These are phyloP conservation scores for Tachina lurida DNA, from an alignment of 2,888 invertebrate genomes.

Conservation along the genomic window DNA sequence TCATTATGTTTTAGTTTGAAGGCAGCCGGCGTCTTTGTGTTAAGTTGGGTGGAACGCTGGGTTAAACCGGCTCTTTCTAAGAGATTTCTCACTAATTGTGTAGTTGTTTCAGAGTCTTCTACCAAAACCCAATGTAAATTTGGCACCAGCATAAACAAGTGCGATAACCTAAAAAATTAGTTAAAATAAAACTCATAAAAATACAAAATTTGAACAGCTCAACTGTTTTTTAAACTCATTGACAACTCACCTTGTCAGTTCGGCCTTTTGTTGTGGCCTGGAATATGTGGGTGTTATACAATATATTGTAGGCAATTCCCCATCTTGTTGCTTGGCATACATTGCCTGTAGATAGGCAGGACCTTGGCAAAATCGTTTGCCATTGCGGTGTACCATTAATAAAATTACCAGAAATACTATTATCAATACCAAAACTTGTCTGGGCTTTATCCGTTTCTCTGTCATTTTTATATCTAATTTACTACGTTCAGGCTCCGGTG, in stretches of 20 bases:
- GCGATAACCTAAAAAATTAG: conserved; percentile 87
- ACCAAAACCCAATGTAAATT: conserved; percentile 97
- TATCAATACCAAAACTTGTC: conserved; percentile 80
- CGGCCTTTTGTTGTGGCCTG: conserved; percentile 95
- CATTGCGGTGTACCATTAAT: conserved; percentile 80
- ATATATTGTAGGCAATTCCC: conserved; percentile 88
- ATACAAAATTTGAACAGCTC: background rate
- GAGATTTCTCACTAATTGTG: conserved; percentile 87
- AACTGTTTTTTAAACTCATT: background rate
- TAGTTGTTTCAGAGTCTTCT: conserved; percentile 89
- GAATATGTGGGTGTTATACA: conserved; percentile 96
- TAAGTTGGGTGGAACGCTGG: conserved; percentile 85
- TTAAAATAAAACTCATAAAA: background rate
- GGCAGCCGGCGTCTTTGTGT: conserved; percentile 87
- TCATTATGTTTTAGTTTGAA: conserved; percentile 87
- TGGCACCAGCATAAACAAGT: conserved; percentile 92
- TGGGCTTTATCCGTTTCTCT: conserved; percentile 80
- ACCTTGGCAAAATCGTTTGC: conserved; percentile 78
- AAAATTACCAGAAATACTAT: conserved; percentile 79
- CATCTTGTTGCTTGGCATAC: conserved; percentile 74
- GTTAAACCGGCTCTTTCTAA: conserved; percentile 83
- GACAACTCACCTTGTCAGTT: conserved; percentile 89
- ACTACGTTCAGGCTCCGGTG: background rate
- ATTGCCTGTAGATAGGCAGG: conserved; percentile 78
- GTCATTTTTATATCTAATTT: conserved; percentile 74